A percentile compares a stretch with the other conserved stretches of the same genome.
phyloP scores from a whole-genome alignment of 2,888 invertebrate genomes.

The Sipha maydis region DNA sequence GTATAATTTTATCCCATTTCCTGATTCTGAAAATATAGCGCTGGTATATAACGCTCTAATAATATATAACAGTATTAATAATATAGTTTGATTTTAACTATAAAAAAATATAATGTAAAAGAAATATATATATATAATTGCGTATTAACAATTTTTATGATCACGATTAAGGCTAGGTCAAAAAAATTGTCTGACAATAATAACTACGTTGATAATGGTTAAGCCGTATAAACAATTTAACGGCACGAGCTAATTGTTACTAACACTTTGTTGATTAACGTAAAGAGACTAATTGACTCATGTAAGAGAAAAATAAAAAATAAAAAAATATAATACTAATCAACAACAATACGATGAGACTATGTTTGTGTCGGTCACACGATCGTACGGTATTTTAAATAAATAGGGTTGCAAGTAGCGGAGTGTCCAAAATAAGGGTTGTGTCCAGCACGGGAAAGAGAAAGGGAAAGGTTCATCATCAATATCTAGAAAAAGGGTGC shows the following conservation, averaged over 20 bases:
- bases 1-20: too few species aligned
- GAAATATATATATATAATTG: too few species aligned
- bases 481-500: not conserved
- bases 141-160: too few species aligned
- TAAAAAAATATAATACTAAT: not conserved
- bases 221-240: too few species aligned
- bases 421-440: not conserved
- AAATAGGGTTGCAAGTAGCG: not conserved
- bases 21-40: too few species aligned
- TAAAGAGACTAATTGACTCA: not conserved
- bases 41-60: too few species aligned
- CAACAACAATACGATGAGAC: not conserved
- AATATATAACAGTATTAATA: too few species aligned
- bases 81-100: too few species aligned
- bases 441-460: not conserved
- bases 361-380: slow-evolving; percentile 44
- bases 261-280: slow-evolving; percentile 1
- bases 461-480: not conserved
- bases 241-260: slow-evolving; percentile 42
- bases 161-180: too few species aligned
- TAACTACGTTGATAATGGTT: too few species aligned
- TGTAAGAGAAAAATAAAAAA: not conserved
- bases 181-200: too few species aligned
- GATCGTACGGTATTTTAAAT: not conserved
- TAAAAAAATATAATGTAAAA: too few species aligned